These are phyloP conservation scores for Podarcis muralis DNA, from an alignment of 2,113 vertebrate species.

Conservation along the genomic window DNA sequence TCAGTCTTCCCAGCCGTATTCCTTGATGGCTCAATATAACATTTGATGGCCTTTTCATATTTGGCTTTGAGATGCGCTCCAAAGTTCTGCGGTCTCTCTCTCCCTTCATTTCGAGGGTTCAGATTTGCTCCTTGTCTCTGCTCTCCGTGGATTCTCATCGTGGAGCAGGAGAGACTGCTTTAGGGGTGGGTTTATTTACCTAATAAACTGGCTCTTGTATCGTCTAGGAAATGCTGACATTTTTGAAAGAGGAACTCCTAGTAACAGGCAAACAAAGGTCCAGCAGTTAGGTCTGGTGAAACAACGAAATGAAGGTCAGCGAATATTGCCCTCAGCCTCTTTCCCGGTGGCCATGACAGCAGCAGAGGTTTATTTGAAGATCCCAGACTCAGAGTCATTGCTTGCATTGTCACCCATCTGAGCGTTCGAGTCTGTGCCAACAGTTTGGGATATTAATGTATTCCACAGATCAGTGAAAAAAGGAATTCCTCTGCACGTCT, in stretches of 20 bases:
- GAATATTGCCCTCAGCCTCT: constrained; percentile 95
- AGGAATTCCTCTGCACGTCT: constrained; percentile 79
- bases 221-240: constrained; percentile 83
- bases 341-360: constrained; percentile 98
- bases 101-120: constrained; percentile 44
- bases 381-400: constrained; percentile 96
- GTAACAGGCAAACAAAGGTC: constrained; percentile 90
- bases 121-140: constrained; percentile 58
- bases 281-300: constrained; percentile 90
- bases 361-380: constrained; percentile 97
- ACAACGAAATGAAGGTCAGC: constrained; percentile 94
- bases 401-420: constrained; percentile 85
- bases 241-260: constrained; percentile 88
- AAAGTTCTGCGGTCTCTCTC: constrained; percentile 9
- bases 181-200: constrained; percentile 84
- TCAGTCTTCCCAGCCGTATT: constrained; percentile 46
- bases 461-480: constrained; percentile 84
- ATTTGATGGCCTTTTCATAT: constrained; percentile 56
- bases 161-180: constrained; percentile 67
- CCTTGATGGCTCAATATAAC: constrained; percentile 38
- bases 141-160: constrained; percentile 61
- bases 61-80: constrained; percentile 46
- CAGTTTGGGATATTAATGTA: constrained; percentile 92
- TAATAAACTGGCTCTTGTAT: constrained; percentile 85
- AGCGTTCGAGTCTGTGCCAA: constrained; percentile 83